Base-by-base conservation (phyloP, 2,113 vertebrate species). In the Melanostigma gelatinosum region DNA sequence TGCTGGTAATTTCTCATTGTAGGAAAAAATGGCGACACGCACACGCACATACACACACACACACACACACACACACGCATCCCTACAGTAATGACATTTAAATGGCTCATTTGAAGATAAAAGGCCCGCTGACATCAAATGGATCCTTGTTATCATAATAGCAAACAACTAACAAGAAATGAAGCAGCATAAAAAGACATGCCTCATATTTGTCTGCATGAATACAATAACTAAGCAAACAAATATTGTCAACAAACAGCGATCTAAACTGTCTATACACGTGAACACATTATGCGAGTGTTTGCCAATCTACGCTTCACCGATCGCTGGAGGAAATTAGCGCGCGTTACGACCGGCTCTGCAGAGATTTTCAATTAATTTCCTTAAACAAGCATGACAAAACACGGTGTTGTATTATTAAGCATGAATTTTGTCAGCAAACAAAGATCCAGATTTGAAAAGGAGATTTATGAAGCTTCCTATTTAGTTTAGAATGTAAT, bases 31-130 rank as follows among this genome's bases (percentile, higher is more conserved):
- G 82, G 85, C 61, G 57, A 83, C 80, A 73, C 50, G 68, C 73
- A 58, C 52, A 50, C 72, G 27, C 61, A 64, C 72, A n/a, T n/a
- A 55, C 81, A 78, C 85, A 61, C 77, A 46, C 68, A 80, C 83
- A 63, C 82, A 57, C 80, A 61, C 63, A 40, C 58, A 29, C 73
- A 36, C 75, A 77, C 65, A 57, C 77, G n/a, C 77, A 75, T 24
- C 55, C 52, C 58, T 42, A 77, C 75, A 66, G 79, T 93, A 94
- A 90, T 92, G 89, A 93, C 90, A 93, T 92, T 93, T 94, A 92
- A 93, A 93, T 90, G 87, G 84, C 85, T 94, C 91, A 92, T 94
- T 93, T 94, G 89, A 92, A 90, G 88, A 91, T 90, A 92, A 92
- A 92, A 90, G 84, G 74, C 83, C 72, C 75, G 80, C 86, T 86